These are phyloP conservation scores for Megathymus violae DNA, from an alignment of 1,140 invertebrate species.

Conservation along the genomic window DNA sequence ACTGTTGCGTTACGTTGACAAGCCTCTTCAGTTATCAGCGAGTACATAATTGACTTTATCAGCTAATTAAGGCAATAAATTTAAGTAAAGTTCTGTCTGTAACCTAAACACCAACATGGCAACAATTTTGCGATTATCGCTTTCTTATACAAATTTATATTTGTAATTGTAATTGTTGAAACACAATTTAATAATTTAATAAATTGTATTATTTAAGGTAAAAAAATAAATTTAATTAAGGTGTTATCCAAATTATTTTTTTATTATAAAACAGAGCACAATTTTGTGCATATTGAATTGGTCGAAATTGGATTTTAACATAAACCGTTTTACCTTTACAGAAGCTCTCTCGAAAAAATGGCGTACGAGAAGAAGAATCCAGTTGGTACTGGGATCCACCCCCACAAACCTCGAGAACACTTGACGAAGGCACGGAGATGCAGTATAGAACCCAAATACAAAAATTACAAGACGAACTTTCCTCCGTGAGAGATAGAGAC, in stretches of 20 bases:
- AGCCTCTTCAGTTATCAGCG: conserved; percentile 25
- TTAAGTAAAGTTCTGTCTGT: conserved; percentile 18
- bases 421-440: conserved; percentile 55
- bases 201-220: background rate
- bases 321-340: conserved; percentile 65
- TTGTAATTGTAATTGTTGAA: conserved; percentile 7
- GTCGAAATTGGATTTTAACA: no score
- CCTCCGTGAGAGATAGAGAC: conserved; percentile 67
- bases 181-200: background rate
- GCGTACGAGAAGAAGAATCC: conserved; percentile 78
- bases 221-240: no score
- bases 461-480: conserved; percentile 70
- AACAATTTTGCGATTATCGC: conserved; percentile 3
- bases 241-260: no score
- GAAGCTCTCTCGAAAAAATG: conserved; percentile 72
- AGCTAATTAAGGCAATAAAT: conserved; percentile 15
- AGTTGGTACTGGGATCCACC: conserved; percentile 85
- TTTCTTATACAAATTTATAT: background rate
- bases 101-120: background rate
- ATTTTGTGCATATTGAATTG: no score
- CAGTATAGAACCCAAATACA: conserved; percentile 68
- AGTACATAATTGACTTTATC: conserved; percentile 28
- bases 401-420: conserved; percentile 48
- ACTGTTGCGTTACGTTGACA: conserved; percentile 22
- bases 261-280: no score